A percentile compares a stretch with the other conserved stretches of the same genome.
These are phyloP conservation scores for Amaurobius ferox DNA, from an alignment of 2,888 invertebrate genomes.

Conservation along the genomic window DNA sequence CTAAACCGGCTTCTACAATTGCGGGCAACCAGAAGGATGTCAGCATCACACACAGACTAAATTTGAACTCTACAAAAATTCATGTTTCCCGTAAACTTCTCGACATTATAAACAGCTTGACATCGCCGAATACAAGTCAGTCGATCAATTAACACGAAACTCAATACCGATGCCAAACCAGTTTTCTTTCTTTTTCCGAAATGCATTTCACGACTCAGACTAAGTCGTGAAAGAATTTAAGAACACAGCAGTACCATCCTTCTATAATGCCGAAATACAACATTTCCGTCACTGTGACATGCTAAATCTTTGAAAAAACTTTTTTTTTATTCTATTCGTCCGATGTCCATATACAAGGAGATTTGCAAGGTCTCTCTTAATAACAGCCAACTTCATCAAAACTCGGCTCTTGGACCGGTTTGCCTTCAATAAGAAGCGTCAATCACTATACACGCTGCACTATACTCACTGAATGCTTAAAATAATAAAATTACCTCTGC, in stretches of 20 bases:
- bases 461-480: conserved; percentile 18
- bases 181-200: background rate
- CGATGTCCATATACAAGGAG: conserved; percentile 11
- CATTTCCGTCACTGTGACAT: conserved; percentile 14
- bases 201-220: too few species aligned
- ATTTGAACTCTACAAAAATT: too few species aligned
- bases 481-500: conserved; percentile 64
- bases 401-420: conserved; percentile 37
- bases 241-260: too few species aligned
- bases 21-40: too few species aligned
- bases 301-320: background rate
- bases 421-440: conserved; percentile 57
- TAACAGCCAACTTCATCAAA: background rate
- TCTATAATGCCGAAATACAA: background rate
- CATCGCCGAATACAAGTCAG: too few species aligned
- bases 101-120: too few species aligned
- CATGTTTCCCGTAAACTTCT: too few species aligned
- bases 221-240: too few species aligned
- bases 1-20: too few species aligned
- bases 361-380: conserved; percentile 17
- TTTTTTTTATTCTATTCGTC: background rate
- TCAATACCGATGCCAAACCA: background rate
- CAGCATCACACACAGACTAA: too few species aligned
- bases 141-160: background rate
- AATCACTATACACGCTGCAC: conserved; percentile 28